These are phyloP conservation scores for Cynodonichthys magdalenae DNA, from an alignment of 2,797 vertebrate genomes.

Conservation along the genomic window DNA sequence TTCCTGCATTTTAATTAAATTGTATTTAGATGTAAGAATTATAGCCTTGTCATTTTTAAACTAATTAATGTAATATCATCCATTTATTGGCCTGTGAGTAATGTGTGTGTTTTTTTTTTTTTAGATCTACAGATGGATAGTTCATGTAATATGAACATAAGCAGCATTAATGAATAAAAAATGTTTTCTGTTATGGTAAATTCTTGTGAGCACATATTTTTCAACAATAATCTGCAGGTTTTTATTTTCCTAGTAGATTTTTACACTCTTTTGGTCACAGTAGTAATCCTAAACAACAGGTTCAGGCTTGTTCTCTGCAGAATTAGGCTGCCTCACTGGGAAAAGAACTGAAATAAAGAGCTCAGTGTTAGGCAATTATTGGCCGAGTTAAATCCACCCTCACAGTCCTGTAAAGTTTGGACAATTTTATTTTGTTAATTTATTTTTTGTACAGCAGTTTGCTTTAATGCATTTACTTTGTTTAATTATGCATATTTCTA, in stretches of 20 bases:
- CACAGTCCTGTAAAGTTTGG: conserved; percentile 20
- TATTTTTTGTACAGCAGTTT: background rate
- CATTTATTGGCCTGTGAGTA: too few species aligned
- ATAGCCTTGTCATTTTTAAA: too few species aligned
- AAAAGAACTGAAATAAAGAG: conserved; percentile 46
- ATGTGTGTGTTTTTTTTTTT: too few species aligned
- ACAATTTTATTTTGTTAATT: background rate
- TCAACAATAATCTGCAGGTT: background rate
- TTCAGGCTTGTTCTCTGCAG: conserved; percentile 35
- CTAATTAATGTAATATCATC: too few species aligned
- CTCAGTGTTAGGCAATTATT: conserved; percentile 41
- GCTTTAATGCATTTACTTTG: background rate
- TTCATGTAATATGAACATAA: too few species aligned
- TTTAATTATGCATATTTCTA: background rate
- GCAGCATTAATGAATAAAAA: background rate
- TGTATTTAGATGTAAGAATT: too few species aligned
- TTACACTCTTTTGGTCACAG: background rate
- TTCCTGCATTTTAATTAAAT: background rate
- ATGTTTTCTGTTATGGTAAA: background rate
- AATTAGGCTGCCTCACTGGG: conserved; percentile 19
- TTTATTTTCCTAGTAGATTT: conserved; percentile 2
- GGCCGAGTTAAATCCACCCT: conserved; percentile 32
- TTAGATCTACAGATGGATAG: too few species aligned
- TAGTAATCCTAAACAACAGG: conserved; percentile 11
- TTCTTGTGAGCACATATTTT: too few species aligned